A percentile compares a stretch with the other conserved stretches of the same genome.
These are phyloP conservation scores for Erpornis zantholeuca DNA, from an alignment of 2,113 vertebrate genomes.

Conservation along the genomic window DNA sequence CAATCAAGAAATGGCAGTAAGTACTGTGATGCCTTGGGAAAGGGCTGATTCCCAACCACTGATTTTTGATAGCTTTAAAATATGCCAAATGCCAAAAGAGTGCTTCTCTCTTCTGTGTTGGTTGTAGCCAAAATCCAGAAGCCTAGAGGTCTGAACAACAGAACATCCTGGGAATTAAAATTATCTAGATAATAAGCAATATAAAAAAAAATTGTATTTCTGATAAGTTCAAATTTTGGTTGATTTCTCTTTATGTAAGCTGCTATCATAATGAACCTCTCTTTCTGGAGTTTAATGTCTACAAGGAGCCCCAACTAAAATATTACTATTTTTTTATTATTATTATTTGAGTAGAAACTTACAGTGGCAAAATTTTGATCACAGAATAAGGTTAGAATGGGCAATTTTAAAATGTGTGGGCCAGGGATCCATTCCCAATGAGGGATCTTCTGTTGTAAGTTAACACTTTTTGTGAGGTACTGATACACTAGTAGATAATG, in stretches of 20 bases:
- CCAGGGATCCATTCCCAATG: background rate
- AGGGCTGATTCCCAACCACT: background rate
- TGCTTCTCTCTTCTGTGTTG: background rate
- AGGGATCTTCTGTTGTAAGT: background rate
- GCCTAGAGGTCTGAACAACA: background rate
- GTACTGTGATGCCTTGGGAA: background rate
- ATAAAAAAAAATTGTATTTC: background rate
- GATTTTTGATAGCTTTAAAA: background rate
- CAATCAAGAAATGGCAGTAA: background rate
- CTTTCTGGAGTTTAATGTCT: background rate
- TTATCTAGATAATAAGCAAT: background rate
- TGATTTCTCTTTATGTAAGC: background rate
- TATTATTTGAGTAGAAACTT: background rate
- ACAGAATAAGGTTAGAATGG: background rate
- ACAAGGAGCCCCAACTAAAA: background rate
- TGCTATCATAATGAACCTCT: background rate
- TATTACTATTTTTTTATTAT: background rate
- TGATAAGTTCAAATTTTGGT: background rate
- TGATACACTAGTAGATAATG: background rate
- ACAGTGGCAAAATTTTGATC: background rate
- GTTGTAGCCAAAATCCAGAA: background rate
- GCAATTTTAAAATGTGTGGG: background rate
- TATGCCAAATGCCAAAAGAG: background rate
- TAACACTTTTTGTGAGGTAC: background rate
- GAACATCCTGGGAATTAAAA: background rate